A percentile compares a stretch with the other conserved stretches of the same genome.
These are phyloP conservation scores for Philereme vetulata DNA, from an alignment of 2,888 invertebrate genomes.

Conservation along the genomic window DNA sequence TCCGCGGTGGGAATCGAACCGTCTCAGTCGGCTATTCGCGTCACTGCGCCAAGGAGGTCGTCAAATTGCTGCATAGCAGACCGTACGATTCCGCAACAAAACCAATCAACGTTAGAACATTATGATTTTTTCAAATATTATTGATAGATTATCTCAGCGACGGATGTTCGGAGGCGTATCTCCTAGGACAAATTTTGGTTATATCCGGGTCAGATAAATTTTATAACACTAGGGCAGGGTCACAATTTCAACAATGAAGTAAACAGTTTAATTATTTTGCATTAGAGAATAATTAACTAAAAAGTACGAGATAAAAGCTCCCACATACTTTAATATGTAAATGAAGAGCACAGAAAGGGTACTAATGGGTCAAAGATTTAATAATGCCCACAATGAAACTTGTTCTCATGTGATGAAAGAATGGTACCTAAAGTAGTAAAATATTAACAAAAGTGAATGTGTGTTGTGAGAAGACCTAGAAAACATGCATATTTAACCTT, in stretches of 20 bases:
- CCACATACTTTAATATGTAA: background rate
- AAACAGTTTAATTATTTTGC: background rate
- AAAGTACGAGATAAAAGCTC: background rate
- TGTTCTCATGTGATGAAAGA: slow-evolving; percentile 10
- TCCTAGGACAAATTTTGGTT: slow-evolving; percentile 34
- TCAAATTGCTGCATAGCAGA: too few species aligned
- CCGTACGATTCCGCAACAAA: too few species aligned
- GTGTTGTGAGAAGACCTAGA: slow-evolving; percentile 15
- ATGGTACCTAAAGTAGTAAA: slow-evolving; percentile 6
- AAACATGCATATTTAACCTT: slow-evolving; percentile 9
- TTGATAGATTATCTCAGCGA: slow-evolving; percentile 22
- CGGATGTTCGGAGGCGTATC: slow-evolving; percentile 37
- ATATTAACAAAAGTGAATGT: slow-evolving; percentile 10
- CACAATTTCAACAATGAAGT: slow-evolving; percentile 12
- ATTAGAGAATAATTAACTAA: background rate
- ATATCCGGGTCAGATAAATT: slow-evolving; percentile 27
- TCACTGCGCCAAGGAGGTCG: too few species aligned
- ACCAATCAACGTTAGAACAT: too few species aligned
- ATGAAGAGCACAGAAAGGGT: slow-evolving; percentile 5
- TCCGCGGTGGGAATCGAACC: too few species aligned
- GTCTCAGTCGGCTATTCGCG: too few species aligned
- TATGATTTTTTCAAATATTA: too few species aligned
- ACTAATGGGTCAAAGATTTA: slow-evolving; percentile 6
- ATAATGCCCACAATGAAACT: slow-evolving; percentile 16
- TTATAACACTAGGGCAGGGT: slow-evolving; percentile 29